Evolutionary conservation across 2,888 invertebrate genomes (phyloP).

Genomic region (Andrena camellia): DNA sequence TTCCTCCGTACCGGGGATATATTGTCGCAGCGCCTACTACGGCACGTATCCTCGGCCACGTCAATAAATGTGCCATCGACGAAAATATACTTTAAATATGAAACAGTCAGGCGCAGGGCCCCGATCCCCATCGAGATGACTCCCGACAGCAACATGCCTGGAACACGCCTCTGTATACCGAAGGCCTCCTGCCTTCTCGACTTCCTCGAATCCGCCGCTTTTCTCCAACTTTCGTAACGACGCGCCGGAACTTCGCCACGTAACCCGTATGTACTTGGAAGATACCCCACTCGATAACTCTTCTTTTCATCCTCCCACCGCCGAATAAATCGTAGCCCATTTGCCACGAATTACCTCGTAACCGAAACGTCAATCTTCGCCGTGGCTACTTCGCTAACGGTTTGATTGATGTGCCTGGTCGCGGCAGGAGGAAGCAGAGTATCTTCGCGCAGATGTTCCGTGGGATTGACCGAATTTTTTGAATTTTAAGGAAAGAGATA

Average conservation of each 20-base stretch:
- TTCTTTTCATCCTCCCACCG: not conserved
- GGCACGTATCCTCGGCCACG: constrained; percentile 64
- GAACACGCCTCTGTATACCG: constrained; percentile 64
- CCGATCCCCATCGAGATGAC: constrained; percentile 79
- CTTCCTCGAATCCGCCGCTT: constrained; percentile 54
- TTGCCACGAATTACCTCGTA: not conserved
- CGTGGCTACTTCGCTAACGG: not conserved
- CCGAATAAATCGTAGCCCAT: constrained; percentile 12
- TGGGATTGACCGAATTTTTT: not conserved
- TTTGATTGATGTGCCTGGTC: not conserved
- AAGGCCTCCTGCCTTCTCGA: constrained; percentile 29
- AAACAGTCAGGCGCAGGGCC: constrained; percentile 83
- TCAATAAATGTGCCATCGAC: constrained; percentile 78
- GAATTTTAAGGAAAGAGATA: not conserved
- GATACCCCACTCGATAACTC: constrained; percentile 45
- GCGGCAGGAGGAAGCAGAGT: too few relatives aligned
- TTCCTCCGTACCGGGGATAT: constrained; percentile 72
- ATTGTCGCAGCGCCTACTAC: constrained; percentile 72
- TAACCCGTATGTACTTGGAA: constrained; percentile 30
- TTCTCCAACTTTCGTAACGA: constrained; percentile 62
- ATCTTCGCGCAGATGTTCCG: too few relatives aligned
- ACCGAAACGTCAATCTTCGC: not conserved
- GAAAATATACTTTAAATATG: constrained; percentile 84
- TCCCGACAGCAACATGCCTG: constrained; percentile 78
- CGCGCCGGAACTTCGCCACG: constrained; percentile 47